Evolutionary conservation across 2,888 invertebrate species (phyloP).

Genomic region (Bedellia somnulentella): DNA sequence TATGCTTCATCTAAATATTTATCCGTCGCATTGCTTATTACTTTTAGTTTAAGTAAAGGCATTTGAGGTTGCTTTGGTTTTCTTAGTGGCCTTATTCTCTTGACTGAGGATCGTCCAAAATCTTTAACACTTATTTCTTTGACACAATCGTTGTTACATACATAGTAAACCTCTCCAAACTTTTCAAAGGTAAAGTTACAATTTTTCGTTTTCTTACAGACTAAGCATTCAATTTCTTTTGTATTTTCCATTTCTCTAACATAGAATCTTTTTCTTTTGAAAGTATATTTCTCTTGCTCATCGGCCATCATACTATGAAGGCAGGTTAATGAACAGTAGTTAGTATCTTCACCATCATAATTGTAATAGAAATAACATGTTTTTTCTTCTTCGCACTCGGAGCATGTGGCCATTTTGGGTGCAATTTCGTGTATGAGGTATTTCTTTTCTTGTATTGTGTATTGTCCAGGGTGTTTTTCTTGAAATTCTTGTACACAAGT

Average conservation of each 20-base stretch:
- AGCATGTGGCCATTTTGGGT: slow-evolving; percentile 26
- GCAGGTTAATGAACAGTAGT: slow-evolving; percentile 58
- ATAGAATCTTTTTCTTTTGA: slow-evolving; percentile 51
- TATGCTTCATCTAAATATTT: slow-evolving; percentile 54
- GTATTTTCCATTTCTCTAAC: slow-evolving; percentile 33
- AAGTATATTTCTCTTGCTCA: slow-evolving; percentile 56
- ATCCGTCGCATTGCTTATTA: slow-evolving; percentile 54
- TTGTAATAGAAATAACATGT: slow-evolving; percentile 45
- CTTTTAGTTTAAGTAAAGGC: slow-evolving; percentile 45
- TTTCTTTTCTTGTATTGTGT: slow-evolving; percentile 27
- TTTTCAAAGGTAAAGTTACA: slow-evolving; percentile 48
- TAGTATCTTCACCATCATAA: slow-evolving; percentile 41
- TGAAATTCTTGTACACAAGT: slow-evolving; percentile 49
- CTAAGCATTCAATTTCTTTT: slow-evolving; percentile 33
- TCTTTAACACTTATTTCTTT: slow-evolving; percentile 43
- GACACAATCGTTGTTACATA: slow-evolving; percentile 64
- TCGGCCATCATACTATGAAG: slow-evolving; percentile 54
- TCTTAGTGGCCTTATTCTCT: slow-evolving; percentile 18
- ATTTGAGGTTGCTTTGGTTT: slow-evolving; percentile 13
- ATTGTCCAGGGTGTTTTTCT: slow-evolving; percentile 28
- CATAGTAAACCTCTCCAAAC: slow-evolving; percentile 45
- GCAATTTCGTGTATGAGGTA: slow-evolving; percentile 40
- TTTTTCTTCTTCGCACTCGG: slow-evolving; percentile 45
- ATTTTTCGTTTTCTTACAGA: slow-evolving; percentile 45
- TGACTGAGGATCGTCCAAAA: slow-evolving; percentile 34